Base-by-base conservation (phyloP, 2,888 invertebrate species). In the Phengaris alcon region DNA sequence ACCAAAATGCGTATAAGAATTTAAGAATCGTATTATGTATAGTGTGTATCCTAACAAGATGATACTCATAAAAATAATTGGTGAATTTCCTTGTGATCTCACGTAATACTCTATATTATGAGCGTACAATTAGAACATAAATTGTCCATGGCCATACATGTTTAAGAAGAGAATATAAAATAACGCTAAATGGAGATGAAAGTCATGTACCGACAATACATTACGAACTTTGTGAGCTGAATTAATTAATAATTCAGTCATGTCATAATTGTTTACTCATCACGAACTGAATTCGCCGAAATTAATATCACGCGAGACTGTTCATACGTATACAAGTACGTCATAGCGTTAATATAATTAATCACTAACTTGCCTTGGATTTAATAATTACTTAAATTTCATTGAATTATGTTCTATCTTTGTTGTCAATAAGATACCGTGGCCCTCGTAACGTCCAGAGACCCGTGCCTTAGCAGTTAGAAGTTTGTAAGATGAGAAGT, bases 161-260 rank as follows among this genome's bases (percentile, higher is more conserved):
- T 22, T 22, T 35, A 9, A 3, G 35, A 35, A 35, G 35, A 64
- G 59, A 64, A 35, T 10, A 64, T 22, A 44, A 64, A 12, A 44
- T 44, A 35, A 5, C 35, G 64, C 10, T 13, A 64, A 64, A 35
- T 35, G 64, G 35, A 64, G 35, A 64, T 44, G 12, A 64, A 64
- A 64, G 64, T 64, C 64, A 64, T 64, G 64, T 64, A 64, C 35
- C 35, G 35, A 64, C 64, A 64, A 64, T 64, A 64, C 64, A 64
- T 64, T 64, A 64, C 64, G 35, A 64, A 64, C 13, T 64, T 64
- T 64, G 64, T 44, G 64, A 13, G 64, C 64, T 44, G 64, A 64
- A 64, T 44, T 64, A 64, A 64, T 64, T 64, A 64, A 64, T 64
- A 64, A 64, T 64, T 64, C 64, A 64, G 64, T 64, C 64, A 44